Base-by-base conservation (phyloP, 2,113 vertebrate species). In the Mesoclemmys tuberculata region DNA sequence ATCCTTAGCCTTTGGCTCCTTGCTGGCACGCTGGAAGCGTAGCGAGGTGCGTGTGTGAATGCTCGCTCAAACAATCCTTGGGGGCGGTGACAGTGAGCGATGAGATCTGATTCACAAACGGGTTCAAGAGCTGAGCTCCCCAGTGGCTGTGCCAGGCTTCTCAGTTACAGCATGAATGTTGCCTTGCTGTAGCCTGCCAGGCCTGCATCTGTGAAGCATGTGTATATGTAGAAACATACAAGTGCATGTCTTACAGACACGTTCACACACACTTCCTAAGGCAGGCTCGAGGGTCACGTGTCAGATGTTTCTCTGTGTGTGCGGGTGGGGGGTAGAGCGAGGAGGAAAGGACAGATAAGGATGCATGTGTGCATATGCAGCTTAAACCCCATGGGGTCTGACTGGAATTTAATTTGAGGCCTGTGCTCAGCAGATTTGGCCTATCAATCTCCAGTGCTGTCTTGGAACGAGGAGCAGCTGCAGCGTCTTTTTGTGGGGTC, bases 201-300 rank as follows among this genome's bases (percentile, higher is more conserved):
- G 41, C 9, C n/a, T 2, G 7, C 3, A 7, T 5, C 26, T 10
- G 51, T 1, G 3, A 1, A 27, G n/a, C 49, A 29, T 10, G 24
- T 1, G 11, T 7, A 0, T 1, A 0, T 27, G 4, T 41, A 1
- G 3, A 31, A 41, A 80, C 27, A 0, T 11, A 10, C 0, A 0
- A 48, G 22, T 78, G 38, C 48, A 5, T 2, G 0, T 8, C 0
- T 1, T n/a, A 75, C 52, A 2, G 48, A 51, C 8, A 71, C 1
- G 1, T 31, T 74, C 74, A 44, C 0, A 1, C 61, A 64, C 10
- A 13, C 0, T 0, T 8, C 8, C 10, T 84, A 74, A 75, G n/a
- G 4, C 52, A 18, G 1, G 68, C 13, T 41, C 79, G 5, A 68
- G 19, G 38, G 91, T 46, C n/a, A 44, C 12, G 46, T 52, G 1